Evolutionary conservation across 2,113 vertebrate species (phyloP), one percentile per base, ranked within the genome.

Genomic region (Zosterops borbonicus): DNA sequence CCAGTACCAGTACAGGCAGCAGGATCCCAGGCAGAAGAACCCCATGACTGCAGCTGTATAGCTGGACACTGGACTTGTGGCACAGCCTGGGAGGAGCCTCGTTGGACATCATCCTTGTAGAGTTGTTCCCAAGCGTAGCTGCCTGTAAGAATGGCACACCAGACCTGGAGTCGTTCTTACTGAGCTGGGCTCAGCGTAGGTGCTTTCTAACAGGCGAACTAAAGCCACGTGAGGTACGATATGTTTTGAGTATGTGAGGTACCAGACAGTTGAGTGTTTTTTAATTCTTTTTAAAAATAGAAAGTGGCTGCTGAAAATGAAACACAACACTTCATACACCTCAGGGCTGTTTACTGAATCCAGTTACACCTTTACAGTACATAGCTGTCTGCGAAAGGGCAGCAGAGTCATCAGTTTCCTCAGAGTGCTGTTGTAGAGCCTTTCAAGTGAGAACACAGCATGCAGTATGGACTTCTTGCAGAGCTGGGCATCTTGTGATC

Each of bases 21-120:
- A 98, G 94, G 98, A 98, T 86, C 98, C 98, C 35, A 97, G 98
- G 92, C 99, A 98, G 97, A 99, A 99, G 98, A 99, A 97, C 87
- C 91, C 98, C 90, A 98, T 98, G 98, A 99, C 99, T 28, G 99
- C 99, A 85, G 99, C 99, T 22, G 98, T 99, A 96, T 99, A 99
- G 94, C 90, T 28, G 2, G 3, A 10, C 68, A 21, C 47, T 35
- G 83, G 59, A 59, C 33, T 41, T 19, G 18, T 6, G 15, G 58
- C 77, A 33, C 42, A 42, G 69, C 50, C 53, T 1, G 1, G 87
- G 29, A 63, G 19, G 81, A 91, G 84, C 65, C 70, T 49, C 0
- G 0, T n/a, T 0, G 5, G 68, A 28, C 21, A 1, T 47, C 7
- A 50, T 37, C 94, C 87, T 77, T 64, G 79, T 71, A 83, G 60